phyloP scores from a whole-genome alignment of 1,140 invertebrate genomes.

The Cotesia chilonis region DNA sequence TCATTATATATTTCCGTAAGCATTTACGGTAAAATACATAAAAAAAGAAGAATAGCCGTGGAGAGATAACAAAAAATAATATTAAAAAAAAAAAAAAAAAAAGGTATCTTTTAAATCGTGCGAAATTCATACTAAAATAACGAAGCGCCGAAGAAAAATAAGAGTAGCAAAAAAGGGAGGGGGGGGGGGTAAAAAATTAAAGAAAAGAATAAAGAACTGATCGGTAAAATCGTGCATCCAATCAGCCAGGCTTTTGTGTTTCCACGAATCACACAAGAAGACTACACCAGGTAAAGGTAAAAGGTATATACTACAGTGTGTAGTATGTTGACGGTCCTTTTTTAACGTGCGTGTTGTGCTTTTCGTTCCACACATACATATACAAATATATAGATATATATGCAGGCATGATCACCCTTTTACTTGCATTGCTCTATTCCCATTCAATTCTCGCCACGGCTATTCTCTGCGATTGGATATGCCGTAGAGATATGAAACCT shows the following conservation, averaged over 20 bases:
- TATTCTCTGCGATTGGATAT: constrained; percentile 40
- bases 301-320: too few species aligned
- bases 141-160: constrained; percentile 23
- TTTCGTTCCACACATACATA: constrained; percentile 27
- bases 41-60: neutral
- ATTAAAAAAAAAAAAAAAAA: neutral
- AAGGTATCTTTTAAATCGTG: constrained; percentile 18
- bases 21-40: too few species aligned
- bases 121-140: constrained; percentile 31
- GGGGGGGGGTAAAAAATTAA: constrained; percentile 2
- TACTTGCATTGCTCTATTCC: constrained; percentile 22
- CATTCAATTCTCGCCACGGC: constrained; percentile 36
- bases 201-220: constrained; percentile 24
- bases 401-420: neutral
- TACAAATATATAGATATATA: constrained; percentile 1
- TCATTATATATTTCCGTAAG: too few species aligned
- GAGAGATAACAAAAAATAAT: constrained; percentile 1
- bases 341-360: constrained; percentile 27
- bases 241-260: constrained; percentile 39
- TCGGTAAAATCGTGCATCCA: constrained; percentile 40
- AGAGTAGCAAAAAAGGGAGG: constrained; percentile 1
- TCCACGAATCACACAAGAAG: constrained; percentile 32
- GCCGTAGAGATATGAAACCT: constrained; percentile 34
- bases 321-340: too few species aligned
- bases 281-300: too few species aligned